These are phyloP conservation scores for Enteromius anoplus DNA, from an alignment of 2,797 vertebrate species.

Conservation along the genomic window DNA sequence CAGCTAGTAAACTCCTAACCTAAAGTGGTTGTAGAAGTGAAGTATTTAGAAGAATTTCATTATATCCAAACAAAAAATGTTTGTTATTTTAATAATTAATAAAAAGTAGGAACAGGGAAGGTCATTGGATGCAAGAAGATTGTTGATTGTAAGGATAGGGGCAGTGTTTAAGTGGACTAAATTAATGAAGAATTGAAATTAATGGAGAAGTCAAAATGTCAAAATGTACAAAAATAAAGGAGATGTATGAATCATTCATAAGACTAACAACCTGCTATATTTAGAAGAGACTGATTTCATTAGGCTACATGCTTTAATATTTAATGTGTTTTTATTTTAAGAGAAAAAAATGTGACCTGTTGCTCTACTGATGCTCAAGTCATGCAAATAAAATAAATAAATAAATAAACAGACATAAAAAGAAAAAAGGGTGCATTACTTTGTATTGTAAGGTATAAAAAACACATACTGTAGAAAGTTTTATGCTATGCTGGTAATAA, in stretches of 20 bases:
- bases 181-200: background rate
- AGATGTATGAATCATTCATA: background rate
- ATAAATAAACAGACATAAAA: background rate
- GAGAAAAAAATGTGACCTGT: too few relatives aligned
- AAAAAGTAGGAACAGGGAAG: background rate
- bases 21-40: background rate
- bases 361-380: too few relatives aligned
- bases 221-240: too few relatives aligned
- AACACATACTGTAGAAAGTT: background rate
- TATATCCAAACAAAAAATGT: background rate
- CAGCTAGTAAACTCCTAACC: background rate
- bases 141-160: background rate
- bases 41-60: background rate
- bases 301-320: background rate
- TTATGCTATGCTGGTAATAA: background rate
- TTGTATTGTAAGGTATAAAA: background rate
- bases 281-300: background rate
- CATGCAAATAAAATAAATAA: too few relatives aligned
- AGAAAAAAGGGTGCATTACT: background rate
- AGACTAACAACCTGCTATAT: background rate
- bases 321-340: too few relatives aligned
- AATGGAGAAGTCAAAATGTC: background rate
- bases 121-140: background rate
- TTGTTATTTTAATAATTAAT: background rate
- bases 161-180: background rate